Evolutionary conservation across 2,888 invertebrate genomes (phyloP).

Genomic region (Choreutis nemorana): DNA sequence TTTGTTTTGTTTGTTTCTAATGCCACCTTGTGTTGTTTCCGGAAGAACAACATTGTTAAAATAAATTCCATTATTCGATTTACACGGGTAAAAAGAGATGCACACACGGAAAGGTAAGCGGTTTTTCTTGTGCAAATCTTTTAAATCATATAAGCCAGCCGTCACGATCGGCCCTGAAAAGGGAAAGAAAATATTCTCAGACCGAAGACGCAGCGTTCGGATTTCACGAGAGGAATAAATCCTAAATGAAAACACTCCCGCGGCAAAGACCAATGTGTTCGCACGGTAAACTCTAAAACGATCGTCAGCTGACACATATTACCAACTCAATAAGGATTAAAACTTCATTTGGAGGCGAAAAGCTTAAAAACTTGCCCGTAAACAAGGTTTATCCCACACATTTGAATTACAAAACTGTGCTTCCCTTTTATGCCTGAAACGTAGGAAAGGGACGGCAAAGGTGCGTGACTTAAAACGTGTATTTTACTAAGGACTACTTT

Average conservation of each 20-base stretch:
- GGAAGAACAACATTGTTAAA: conserved; percentile 7
- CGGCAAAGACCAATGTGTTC: conserved; percentile 48
- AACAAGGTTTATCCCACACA: conserved; percentile 41
- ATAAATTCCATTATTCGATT: conserved; percentile 30
- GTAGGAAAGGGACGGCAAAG: conserved; percentile 18
- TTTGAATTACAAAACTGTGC: conserved; percentile 28
- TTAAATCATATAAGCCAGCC: conserved; percentile 62
- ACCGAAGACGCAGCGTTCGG: conserved; percentile 48
- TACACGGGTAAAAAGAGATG: no score
- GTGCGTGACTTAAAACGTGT: conserved; percentile 4
- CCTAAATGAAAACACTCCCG: conserved; percentile 57
- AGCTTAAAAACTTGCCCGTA: conserved; percentile 38
- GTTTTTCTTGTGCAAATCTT: conserved; percentile 54
- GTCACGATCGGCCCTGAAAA: conserved; percentile 52
- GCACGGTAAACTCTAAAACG: conserved; percentile 51
- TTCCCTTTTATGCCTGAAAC: conserved; percentile 13
- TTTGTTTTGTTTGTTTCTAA: no score
- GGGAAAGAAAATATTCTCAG: conserved; percentile 58
- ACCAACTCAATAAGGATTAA: conserved; percentile 58
- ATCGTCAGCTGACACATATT: conserved; percentile 40
- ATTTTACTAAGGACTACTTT: conserved; percentile 20
- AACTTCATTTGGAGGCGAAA: conserved; percentile 43
- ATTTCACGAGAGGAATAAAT: conserved; percentile 57
- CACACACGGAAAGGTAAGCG: conserved; percentile 38
- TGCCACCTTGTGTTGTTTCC: no score